Evolutionary conservation across 2,113 vertebrate species (phyloP), one percentile per base, ranked within the genome.

Genomic region (Eptatretus burgeri): DNA sequence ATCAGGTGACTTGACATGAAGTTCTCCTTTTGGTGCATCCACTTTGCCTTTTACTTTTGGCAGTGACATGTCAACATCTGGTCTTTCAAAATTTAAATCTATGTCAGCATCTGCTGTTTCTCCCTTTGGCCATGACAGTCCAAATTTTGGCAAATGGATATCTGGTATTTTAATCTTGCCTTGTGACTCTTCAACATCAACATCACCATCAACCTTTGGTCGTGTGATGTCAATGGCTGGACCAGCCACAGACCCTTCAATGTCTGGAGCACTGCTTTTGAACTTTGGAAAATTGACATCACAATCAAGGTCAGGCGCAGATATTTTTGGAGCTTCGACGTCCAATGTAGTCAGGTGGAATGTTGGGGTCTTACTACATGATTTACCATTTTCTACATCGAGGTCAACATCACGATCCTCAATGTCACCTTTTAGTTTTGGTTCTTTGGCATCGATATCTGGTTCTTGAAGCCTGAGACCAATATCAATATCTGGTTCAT

Each of bases 331-430:
- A 17, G 68, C 66, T 52, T n/a, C 2, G 0, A 72, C 18, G 20
- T 66, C 53, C 19, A 56, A n/a, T 20, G 18, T 67, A 60, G 63
- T 66, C 65, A 14, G 66, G 65, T 17, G 64, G 5, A 66, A 50
- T 13, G 66, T 64, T 52, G 69, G 66, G 51, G 65, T 56, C 50
- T 69, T 51, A 11, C 65, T 11, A 52, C 65, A 17, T 68, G 51
- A 66, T 4, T 19, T 65, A 69, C 69, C 62, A 64, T 41, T 64
- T 70, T 70, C 51, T n/a, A n/a, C n/a, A n/a, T n/a, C n/a, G n/a
- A 50, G 1, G 50, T 71, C 66, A 62, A 50, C 14, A 65, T 13
- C 1, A 65, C 41, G 0, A 60, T 51, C 66, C 41, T 62, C 69
- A 65, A 0, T 49, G 63, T 13, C 49, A 50, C 1, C 2, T 65